phyloP scores from a whole-genome alignment of 1,140 invertebrate genomes.

The Drosophila pseudoananassae region DNA sequence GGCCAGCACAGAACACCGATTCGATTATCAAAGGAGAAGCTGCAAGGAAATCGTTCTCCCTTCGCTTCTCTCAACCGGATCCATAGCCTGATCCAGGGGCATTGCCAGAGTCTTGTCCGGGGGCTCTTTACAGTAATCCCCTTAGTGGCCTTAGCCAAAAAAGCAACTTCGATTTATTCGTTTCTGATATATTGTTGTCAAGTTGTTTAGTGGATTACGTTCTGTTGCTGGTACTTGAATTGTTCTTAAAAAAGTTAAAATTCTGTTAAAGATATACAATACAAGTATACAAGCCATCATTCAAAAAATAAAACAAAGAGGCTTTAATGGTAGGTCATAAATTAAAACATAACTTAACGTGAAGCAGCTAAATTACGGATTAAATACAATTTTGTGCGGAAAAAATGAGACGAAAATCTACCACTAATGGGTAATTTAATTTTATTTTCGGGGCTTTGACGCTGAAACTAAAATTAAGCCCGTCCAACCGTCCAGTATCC shows the following conservation, averaged over 20 bases:
- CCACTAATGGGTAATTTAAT: slow-evolving; percentile 78
- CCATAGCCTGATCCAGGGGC: slow-evolving; percentile 6
- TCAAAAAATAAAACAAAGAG: not conserved
- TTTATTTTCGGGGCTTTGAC: slow-evolving; percentile 63
- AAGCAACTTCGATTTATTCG: slow-evolving; percentile 39
- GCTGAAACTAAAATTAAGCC: slow-evolving; percentile 53
- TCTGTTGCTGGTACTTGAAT: slow-evolving; percentile 20
- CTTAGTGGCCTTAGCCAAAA: slow-evolving; percentile 14
- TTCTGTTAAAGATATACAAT: not conserved
- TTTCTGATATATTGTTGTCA: slow-evolving; percentile 39
- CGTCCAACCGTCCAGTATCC: slow-evolving; percentile 20
- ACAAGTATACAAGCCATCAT: not conserved
- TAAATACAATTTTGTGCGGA: slow-evolving; percentile 53
- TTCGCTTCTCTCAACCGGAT: slow-evolving; percentile 16
- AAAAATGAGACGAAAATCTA: slow-evolving; percentile 63
- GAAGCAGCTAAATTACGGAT: slow-evolving; percentile 40
- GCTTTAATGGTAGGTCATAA: slow-evolving; percentile 23
- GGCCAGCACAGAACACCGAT: slow-evolving; percentile 35
- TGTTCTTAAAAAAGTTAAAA: slow-evolving; percentile 21
- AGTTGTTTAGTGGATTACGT: slow-evolving; percentile 45
- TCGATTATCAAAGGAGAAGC: slow-evolving; percentile 49
- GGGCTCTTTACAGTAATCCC: slow-evolving; percentile 41
- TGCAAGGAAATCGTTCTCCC: slow-evolving; percentile 23
- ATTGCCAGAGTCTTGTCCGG: slow-evolving; percentile 22
- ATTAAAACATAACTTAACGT: slow-evolving; percentile 52